phyloP scores from a whole-genome alignment of 1,140 invertebrate genomes.

The Brachionus calyciflorus region DNA sequence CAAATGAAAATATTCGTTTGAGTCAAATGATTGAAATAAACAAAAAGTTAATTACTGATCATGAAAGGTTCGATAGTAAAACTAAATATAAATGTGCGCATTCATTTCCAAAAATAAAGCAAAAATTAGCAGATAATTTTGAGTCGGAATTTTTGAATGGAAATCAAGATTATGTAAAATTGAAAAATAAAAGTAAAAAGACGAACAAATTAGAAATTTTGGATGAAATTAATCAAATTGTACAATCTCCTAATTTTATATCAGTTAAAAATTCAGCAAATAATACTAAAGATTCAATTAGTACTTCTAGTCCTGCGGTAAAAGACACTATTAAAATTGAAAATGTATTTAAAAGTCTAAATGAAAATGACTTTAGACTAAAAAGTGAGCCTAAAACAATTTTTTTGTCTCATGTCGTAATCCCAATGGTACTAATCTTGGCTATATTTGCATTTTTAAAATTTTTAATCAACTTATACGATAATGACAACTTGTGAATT shows the following conservation, averaged over 20 bases:
- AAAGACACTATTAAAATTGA: background rate
- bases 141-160: background rate
- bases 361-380: background rate
- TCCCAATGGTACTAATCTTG: background rate
- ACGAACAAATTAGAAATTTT: background rate
- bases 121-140: background rate
- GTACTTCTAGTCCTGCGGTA: background rate
- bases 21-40: background rate
- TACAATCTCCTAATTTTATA: background rate
- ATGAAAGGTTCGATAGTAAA: background rate
- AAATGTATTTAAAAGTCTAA: background rate
- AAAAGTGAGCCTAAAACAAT: conserved; percentile 11
- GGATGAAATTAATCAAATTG: background rate
- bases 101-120: background rate
- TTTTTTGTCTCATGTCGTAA: conserved; percentile 15
- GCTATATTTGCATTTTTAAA: conserved; percentile 14
- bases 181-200: background rate
- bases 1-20: background rate
- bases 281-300: background rate
- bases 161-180: background rate
- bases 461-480: conserved; percentile 30
- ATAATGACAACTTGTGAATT: background rate
- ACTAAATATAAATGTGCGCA: background rate
- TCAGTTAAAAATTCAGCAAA: background rate
- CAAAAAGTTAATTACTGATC: background rate